These are phyloP conservation scores for Drosophila melanogaster DNA, from an alignment of 1,140 invertebrate species.

Conservation along the genomic window DNA sequence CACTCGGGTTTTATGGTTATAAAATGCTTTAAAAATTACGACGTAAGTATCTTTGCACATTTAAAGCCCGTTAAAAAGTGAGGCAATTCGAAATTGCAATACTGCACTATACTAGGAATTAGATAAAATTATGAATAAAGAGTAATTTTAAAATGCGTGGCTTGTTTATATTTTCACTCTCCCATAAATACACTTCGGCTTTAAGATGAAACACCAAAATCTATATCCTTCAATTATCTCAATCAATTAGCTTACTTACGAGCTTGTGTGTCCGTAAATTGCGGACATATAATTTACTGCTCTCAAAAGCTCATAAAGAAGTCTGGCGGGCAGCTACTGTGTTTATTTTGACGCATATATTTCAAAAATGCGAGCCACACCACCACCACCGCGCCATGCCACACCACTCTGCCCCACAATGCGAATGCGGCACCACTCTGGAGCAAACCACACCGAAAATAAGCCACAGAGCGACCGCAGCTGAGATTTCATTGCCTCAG, in stretches of 20 bases:
- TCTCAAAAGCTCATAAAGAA: constrained; percentile 56
- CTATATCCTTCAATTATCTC: constrained; percentile 48
- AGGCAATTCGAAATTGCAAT: neutral
- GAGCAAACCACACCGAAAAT: constrained; percentile 3
- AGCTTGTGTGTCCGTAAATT: constrained; percentile 31
- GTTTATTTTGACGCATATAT: constrained; percentile 67
- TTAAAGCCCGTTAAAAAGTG: neutral
- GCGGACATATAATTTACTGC: constrained; percentile 54
- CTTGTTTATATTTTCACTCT: neutral
- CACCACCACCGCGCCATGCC: constrained; percentile 21
- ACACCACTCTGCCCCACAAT: neutral
- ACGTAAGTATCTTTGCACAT: too few species aligned
- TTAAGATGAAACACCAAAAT: neutral
- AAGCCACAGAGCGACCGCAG: constrained; percentile 38
- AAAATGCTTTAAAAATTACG: neutral
- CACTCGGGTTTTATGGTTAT: neutral
- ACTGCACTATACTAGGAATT: too few species aligned
- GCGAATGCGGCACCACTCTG: too few species aligned
- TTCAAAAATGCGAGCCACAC: constrained; percentile 42
- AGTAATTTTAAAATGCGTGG: too few species aligned
- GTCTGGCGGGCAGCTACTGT: constrained; percentile 59
- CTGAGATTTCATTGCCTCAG: constrained; percentile 45
- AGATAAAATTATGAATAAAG: too few species aligned
- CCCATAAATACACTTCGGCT: neutral
- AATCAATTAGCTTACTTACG: constrained; percentile 49